Evolutionary conservation across 2,888 invertebrate genomes (phyloP).

Genomic region (Athetis lepigone): DNA sequence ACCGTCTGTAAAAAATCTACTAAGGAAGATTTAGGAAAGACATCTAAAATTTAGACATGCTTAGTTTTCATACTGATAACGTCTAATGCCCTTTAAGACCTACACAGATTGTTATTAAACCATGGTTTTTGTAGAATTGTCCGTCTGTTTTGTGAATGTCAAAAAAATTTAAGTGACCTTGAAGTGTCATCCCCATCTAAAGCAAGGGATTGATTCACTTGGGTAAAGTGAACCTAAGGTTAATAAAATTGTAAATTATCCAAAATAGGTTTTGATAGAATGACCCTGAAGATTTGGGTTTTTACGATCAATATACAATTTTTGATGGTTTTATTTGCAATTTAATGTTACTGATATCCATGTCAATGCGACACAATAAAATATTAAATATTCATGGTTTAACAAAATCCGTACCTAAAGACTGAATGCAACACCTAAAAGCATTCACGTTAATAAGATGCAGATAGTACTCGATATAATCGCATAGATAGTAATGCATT

Average conservation of each 20-base stretch:
- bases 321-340: background rate
- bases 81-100: conserved; percentile 37
- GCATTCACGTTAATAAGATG: conserved; percentile 68
- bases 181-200: no score
- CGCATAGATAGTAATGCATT: conserved; percentile 63
- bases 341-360: background rate
- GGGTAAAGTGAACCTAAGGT: no score
- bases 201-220: background rate
- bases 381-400: conserved; percentile 49
- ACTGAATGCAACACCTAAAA: conserved; percentile 62
- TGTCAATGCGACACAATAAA: background rate
- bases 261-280: background rate
- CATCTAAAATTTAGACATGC: conserved; percentile 53
- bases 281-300: background rate
- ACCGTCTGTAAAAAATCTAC: conserved; percentile 16
- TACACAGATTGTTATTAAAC: conserved; percentile 52
- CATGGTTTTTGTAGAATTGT: conserved; percentile 34
- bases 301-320: background rate
- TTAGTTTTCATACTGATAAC: conserved; percentile 42
- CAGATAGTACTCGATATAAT: conserved; percentile 54
- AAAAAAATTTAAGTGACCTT: background rate
- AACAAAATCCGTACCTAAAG: conserved; percentile 57
- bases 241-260: no score
- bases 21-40: conserved; percentile 36
- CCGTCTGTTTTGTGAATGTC: no score